A percentile compares a stretch with the other conserved stretches of the same genome.
phyloP scores from a whole-genome alignment of 2,797 vertebrate genomes.

The Propithecus deckenii region DNA sequence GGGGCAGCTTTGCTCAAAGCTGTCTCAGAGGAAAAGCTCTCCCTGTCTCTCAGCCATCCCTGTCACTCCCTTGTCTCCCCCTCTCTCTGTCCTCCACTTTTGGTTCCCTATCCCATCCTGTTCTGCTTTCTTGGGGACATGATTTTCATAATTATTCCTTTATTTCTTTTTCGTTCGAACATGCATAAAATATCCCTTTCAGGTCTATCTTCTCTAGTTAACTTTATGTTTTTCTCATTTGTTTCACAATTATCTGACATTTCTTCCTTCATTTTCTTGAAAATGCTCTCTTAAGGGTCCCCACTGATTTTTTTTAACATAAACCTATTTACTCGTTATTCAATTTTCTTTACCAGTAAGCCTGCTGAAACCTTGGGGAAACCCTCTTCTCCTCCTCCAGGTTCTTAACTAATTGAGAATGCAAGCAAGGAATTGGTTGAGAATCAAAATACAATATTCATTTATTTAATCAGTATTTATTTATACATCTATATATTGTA shows the following conservation, averaged over 20 bases:
- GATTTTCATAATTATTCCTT: constrained; percentile 30
- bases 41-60: background rate
- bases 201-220: background rate
- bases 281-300: background rate
- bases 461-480: background rate
- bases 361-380: background rate
- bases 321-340: background rate
- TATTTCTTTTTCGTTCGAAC: background rate
- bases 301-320: background rate
- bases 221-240: constrained; percentile 20
- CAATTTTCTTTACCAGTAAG: background rate
- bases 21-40: background rate
- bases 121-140: background rate
- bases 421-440: background rate
- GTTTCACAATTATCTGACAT: background rate
- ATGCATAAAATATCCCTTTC: background rate
- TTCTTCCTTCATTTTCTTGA: background rate
- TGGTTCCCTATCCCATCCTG: background rate
- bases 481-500: background rate
- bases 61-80: background rate
- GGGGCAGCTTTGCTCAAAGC: background rate
- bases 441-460: constrained; percentile 30
- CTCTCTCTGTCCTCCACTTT: background rate
- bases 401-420: background rate
- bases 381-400: background rate